Percentiles rank a stretch among this genome's conserved stretches.
Evolutionary conservation across 2,797 vertebrate species (phyloP).

Genomic region (Lutjanus argentimaculatus): DNA sequence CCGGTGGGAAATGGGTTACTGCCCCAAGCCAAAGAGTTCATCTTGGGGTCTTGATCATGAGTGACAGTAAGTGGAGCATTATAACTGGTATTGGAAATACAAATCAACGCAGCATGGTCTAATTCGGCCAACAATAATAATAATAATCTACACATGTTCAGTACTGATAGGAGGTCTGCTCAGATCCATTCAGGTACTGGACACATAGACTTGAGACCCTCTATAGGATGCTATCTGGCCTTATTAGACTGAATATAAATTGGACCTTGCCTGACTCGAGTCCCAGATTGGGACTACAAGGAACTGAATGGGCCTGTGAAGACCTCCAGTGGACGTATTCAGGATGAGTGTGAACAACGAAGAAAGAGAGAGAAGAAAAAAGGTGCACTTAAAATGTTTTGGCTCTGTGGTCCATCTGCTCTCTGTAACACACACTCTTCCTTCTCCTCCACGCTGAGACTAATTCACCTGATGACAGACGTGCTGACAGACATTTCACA

Average conservation of each 20-base stretch:
- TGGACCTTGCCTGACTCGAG: not conserved
- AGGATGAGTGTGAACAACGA: not conserved
- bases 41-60: too few relatives aligned
- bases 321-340: not conserved
- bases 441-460: constrained; percentile 31
- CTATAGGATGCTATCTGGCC: not conserved
- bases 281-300: too few relatives aligned
- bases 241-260: not conserved
- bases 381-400: constrained; percentile 21
- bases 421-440: constrained; percentile 52
- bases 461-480: constrained; percentile 68
- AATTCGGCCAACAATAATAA: too few relatives aligned
- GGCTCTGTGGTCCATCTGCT: constrained; percentile 38
- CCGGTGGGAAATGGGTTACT: too few relatives aligned
- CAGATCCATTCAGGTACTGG: too few relatives aligned
- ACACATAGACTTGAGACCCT: not conserved
- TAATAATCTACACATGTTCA: too few relatives aligned
- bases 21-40: too few relatives aligned
- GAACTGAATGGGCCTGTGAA: not conserved
- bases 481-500: constrained; percentile 71
- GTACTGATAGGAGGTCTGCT: too few relatives aligned
- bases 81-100: too few relatives aligned
- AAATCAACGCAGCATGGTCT: too few relatives aligned
- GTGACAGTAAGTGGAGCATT: too few relatives aligned
- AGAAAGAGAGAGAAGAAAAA: not conserved